These are phyloP conservation scores for Sciurus niger DNA, from an alignment of 2,113 vertebrate species.

Conservation along the genomic window DNA sequence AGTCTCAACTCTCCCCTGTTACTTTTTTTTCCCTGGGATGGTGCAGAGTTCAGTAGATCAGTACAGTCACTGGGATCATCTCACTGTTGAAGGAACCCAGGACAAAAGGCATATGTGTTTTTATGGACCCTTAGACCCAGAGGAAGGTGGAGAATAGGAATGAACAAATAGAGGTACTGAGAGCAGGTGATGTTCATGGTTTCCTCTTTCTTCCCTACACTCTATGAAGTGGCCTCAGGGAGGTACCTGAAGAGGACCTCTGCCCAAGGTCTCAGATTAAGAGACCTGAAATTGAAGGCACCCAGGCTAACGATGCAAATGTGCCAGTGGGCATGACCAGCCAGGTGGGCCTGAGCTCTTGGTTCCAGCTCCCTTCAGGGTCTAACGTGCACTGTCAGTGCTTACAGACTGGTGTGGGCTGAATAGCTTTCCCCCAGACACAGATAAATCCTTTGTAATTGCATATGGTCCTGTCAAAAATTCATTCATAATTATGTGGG, in stretches of 20 bases:
- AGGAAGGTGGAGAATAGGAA: background rate
- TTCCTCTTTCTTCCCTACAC: rapidly evolving
- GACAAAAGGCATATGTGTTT: background rate
- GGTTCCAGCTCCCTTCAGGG: rapidly evolving
- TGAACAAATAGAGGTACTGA: background rate
- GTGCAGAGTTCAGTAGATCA: background rate
- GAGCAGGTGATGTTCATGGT: background rate
- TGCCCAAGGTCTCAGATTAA: background rate
- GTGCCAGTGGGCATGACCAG: background rate
- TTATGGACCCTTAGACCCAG: background rate
- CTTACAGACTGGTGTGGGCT: background rate
- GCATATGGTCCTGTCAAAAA: background rate
- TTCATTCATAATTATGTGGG: background rate
- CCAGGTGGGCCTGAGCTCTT: too few relatives aligned
- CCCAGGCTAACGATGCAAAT: background rate
- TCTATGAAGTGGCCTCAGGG: background rate
- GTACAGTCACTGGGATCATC: rapidly evolving
- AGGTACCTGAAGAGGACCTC: background rate
- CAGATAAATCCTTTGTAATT: background rate
- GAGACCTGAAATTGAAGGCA: background rate
- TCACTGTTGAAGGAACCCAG: background rate
- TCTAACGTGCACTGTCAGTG: rapidly evolving
- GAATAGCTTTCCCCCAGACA: background rate
- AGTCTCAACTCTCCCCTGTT: background rate
- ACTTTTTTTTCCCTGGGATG: background rate